Evolutionary conservation across 2,888 invertebrate species (phyloP).

Genomic region (Halictus quadricinctus): DNA sequence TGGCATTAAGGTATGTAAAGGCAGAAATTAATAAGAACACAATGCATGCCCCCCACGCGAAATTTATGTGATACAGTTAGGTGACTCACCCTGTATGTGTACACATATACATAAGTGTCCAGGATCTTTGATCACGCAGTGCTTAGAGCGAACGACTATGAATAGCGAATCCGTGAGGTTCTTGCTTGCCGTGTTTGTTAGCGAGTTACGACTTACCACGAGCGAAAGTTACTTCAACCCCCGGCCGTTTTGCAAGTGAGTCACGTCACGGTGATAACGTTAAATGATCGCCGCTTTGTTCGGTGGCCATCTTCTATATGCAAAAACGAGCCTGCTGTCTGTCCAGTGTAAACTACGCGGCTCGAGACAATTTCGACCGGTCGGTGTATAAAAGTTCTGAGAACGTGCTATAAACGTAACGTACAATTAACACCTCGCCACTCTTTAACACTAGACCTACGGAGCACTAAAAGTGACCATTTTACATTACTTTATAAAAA

Average conservation of each 20-base stretch:
- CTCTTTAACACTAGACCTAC: too few species aligned
- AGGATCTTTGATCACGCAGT: not conserved
- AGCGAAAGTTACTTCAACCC: conserved; percentile 7
- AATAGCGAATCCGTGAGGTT: conserved; percentile 7
- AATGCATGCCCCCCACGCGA: not conserved
- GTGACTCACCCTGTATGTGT: not conserved
- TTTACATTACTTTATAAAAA: too few species aligned
- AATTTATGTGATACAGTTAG: not conserved
- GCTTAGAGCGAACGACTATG: not conserved
- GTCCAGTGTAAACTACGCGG: not conserved
- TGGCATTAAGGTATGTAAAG: too few species aligned
- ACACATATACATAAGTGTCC: not conserved
- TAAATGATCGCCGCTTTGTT: conserved; percentile 4
- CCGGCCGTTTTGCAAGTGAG: not conserved
- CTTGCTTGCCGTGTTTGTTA: conserved; percentile 6
- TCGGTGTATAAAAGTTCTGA: not conserved
- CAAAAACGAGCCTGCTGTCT: not conserved
- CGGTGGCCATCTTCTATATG: not conserved
- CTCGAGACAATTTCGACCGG: not conserved
- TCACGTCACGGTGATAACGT: conserved; percentile 9
- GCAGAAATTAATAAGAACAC: not conserved
- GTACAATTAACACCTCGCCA: not conserved
- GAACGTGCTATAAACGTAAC: not conserved
- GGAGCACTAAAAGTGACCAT: too few species aligned
- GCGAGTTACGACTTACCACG: conserved; percentile 6